Conservation (phyloP, 2,888 invertebrate species). For the Mallateleia sp. region DNA sequence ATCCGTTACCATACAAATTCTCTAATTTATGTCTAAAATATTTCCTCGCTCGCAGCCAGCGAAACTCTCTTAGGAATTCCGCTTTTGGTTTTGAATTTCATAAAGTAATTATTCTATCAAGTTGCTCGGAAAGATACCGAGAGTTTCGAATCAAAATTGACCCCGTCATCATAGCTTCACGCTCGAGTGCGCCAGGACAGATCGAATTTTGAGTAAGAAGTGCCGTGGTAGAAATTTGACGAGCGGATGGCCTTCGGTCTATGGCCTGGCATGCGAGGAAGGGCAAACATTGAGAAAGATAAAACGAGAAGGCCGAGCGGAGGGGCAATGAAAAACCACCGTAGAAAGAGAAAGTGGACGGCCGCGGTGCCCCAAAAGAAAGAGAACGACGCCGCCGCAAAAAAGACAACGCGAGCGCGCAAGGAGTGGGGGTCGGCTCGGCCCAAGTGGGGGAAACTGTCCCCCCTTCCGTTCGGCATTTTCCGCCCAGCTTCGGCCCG, state of each 20-base stretch:
- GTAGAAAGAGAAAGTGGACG: conserved; percentile 56
- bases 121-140: not conserved
- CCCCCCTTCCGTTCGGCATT: conserved; percentile 31
- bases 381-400: conserved; percentile 15
- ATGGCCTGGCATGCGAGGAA: conserved; percentile 62
- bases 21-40: too few species aligned
- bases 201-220: conserved; percentile 83
- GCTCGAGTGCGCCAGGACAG: conserved; percentile 71
- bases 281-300: conserved; percentile 58
- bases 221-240: conserved; percentile 81
- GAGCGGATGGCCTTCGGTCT: conserved; percentile 83
- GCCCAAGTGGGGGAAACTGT: not conserved
- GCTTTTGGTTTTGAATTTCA: not conserved
- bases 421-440: not conserved
- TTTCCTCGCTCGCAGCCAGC: too few species aligned
- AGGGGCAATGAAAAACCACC: conserved; percentile 33
- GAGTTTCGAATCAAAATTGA: conserved; percentile 53
- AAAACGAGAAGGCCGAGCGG: conserved; percentile 35
- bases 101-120: conserved; percentile 39
- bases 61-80: not conserved
- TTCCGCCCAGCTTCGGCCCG: conserved; percentile 44
- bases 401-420: conserved; percentile 22
- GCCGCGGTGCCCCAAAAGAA: conserved; percentile 8
- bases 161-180: conserved; percentile 61
- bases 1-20: too few species aligned